A percentile compares a stretch with the other conserved stretches of the same genome.
Evolutionary conservation across 2,113 vertebrate genomes (phyloP).

Genomic region (Cardinalis cardinalis): DNA sequence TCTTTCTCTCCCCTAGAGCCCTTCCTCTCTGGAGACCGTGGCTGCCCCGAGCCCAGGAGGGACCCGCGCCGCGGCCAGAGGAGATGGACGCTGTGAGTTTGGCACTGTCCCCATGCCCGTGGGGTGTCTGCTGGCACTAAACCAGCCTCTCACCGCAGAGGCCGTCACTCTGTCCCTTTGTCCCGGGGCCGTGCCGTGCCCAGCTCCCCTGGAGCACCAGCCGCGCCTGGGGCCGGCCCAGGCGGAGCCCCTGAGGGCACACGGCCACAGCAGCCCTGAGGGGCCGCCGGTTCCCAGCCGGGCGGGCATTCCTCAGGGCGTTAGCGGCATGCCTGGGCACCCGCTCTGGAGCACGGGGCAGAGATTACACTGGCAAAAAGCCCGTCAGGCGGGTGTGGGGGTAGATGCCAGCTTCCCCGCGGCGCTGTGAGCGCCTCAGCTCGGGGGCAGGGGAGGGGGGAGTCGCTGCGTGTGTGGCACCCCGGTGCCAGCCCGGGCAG

Average conservation of each 20-base stretch:
- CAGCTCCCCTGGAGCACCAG: background rate
- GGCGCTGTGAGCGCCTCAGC: background rate
- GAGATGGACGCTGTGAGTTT: slow-evolving; percentile 66
- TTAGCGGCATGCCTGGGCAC: slow-evolving; percentile 1
- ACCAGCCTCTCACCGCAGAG: accelerated
- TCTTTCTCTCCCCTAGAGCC: slow-evolving; percentile 26
- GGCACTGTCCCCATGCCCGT: background rate
- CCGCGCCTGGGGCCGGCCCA: background rate
- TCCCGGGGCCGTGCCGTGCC: accelerated
- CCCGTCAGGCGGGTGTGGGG: background rate
- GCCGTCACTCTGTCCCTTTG: too few species aligned
- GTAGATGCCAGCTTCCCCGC: background rate
- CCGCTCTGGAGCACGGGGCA: background rate
- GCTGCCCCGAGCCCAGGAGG: slow-evolving; percentile 64
- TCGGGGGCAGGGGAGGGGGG: background rate
- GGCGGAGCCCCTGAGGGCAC: background rate
- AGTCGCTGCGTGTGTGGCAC: accelerated
- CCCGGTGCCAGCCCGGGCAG: background rate
- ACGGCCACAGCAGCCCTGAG: background rate
- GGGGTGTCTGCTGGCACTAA: background rate
- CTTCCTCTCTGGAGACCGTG: slow-evolving; percentile 81
- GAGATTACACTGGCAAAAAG: slow-evolving; percentile 25
- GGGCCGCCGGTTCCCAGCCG: background rate
- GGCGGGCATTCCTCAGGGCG: slow-evolving; percentile 41
- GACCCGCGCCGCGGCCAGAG: background rate